Percentiles rank a stretch among this genome's conserved stretches.
phyloP scores from a whole-genome alignment of 1,140 invertebrate genomes.

The Drosophila parabipectinata region DNA sequence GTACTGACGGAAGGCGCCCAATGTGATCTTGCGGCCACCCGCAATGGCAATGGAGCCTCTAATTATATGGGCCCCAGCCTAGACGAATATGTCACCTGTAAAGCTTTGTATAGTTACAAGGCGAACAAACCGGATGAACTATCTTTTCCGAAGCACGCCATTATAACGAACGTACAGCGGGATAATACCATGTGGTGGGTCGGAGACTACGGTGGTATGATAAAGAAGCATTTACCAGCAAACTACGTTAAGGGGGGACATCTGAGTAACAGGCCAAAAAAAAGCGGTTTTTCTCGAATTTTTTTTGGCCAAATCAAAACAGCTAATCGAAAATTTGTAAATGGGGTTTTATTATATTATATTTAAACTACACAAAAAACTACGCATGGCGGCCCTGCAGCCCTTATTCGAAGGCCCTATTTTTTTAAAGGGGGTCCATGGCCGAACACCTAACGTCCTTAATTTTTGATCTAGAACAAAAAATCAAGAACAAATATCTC shows the following conservation, averaged over 20 bases:
- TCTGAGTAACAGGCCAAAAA: no score
- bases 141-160: conserved; percentile 96
- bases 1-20: conserved; percentile 56
- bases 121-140: conserved; percentile 95
- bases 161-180: conserved; percentile 96
- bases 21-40: conserved; percentile 85
- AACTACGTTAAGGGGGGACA: conserved; percentile 98
- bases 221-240: conserved; percentile 96
- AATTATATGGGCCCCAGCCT: conserved; percentile 93
- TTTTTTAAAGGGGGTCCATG: no score
- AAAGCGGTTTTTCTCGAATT: no score
- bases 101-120: conserved; percentile 94
- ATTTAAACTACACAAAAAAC: no score
- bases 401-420: no score
- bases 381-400: no score
- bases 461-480: no score
- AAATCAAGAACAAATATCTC: no score
- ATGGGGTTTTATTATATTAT: no score
- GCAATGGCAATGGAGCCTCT: conserved; percentile 90
- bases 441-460: no score
- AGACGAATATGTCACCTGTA: conserved; percentile 84
- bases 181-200: conserved; percentile 95
- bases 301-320: no score
- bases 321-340: no score
- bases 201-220: conserved; percentile 96